phyloP scores from a whole-genome alignment of 64 coral and sea anemone genomes.

The Hydrozoanthus tunicans region DNA sequence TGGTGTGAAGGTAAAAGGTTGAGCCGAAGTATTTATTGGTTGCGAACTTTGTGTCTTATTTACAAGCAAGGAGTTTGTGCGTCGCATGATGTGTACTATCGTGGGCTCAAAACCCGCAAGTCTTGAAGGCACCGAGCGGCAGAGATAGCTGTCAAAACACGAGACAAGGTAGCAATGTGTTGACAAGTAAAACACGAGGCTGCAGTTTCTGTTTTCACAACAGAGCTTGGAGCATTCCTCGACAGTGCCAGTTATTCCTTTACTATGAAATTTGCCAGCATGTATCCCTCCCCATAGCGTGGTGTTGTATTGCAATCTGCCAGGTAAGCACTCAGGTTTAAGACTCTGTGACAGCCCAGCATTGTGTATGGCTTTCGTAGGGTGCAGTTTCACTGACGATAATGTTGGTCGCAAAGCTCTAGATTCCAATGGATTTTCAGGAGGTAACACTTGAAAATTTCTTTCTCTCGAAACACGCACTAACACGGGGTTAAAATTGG shows the following conservation, averaged over 20 bases:
- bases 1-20: not conserved
- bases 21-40: not conserved
- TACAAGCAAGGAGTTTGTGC: not conserved
- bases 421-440: not conserved
- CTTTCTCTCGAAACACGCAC: constrained; percentile 33
- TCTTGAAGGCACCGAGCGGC: constrained; percentile 11
- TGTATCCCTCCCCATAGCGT: constrained; percentile 81
- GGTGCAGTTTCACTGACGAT: not conserved
- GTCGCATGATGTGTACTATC: constrained; percentile 39
- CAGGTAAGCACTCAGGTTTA: constrained; percentile 28
- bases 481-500: constrained; percentile 65
- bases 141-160: constrained; percentile 47
- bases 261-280: constrained; percentile 73
- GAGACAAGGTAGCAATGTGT: constrained; percentile 38
- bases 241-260: constrained; percentile 44
- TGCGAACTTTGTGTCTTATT: constrained; percentile 4
- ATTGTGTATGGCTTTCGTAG: too few species aligned
- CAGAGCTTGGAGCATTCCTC: constrained; percentile 57
- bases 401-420: not conserved
- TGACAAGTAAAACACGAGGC: constrained; percentile 63
- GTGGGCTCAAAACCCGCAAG: constrained; percentile 38
- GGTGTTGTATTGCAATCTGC: constrained; percentile 45
- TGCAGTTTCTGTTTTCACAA: constrained; percentile 58
- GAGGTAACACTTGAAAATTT: not conserved
- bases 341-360: not conserved